Evolutionary conservation across 2,797 vertebrate species (phyloP), one percentile per base, ranked within the genome.

Genomic region (Oryzias dopingdopingensis): DNA sequence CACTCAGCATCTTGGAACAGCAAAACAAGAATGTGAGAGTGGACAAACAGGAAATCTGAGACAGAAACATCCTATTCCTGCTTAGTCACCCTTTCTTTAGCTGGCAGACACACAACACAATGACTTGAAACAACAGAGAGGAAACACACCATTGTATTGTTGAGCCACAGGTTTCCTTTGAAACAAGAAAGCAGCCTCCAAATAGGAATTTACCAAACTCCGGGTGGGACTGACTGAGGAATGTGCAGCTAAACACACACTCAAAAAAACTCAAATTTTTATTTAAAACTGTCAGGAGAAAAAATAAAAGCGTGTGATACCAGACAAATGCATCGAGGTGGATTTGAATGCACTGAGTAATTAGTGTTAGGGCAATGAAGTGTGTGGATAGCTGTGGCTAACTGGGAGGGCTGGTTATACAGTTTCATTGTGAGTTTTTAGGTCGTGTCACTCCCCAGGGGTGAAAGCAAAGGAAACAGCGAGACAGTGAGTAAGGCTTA

Each of bases 81-180:
- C 56, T 50, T 4, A 15, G 59, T 65, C 29, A 48, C 67, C 58
- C n/a, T 17, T 53, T 49, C 59, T 52, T 49, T 44, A 14, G 51
- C 3, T 10, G 2, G 1, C 57, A 65, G 49, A 72, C 48, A 48
- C 1, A 51, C 51, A 49, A 48, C 56, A 84, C 83, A 84, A 84
- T 76, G 75, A 73, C 78, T 63, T 73, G 63, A 85, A 86, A 81
- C 73, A 58, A 65, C 70, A 5, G 14, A 70, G 68, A 79, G 73
- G 78, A 81, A 86, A 85, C 86, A 76, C 75, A 64, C 76, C 62
- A 86, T 86, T 87, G 86, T 88, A 62, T 56, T 59, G 56, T 32
- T 42, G 60, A 72, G 63, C 59, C 64, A 61, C 67, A 2, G 4
- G 59, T 78, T 87, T 85, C 82, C 76, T 74, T 72, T 63, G 49